phyloP scores from a whole-genome alignment of 2,888 invertebrate species.

The Allophyes oxyacanthae region DNA sequence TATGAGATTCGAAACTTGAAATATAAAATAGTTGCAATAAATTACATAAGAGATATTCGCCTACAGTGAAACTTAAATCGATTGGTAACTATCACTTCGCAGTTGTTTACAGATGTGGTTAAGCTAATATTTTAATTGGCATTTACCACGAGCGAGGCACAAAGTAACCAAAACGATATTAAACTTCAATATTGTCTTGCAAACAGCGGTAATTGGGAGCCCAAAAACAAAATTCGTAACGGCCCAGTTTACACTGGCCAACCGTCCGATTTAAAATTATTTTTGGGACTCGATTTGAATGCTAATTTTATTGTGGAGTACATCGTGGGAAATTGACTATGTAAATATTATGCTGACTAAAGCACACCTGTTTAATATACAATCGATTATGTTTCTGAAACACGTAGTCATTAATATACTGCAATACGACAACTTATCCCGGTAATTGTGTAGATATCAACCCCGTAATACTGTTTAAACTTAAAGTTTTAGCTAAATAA shows the following conservation, averaged over 20 bases:
- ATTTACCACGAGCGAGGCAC: slow-evolving; percentile 35
- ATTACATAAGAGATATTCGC: slow-evolving; percentile 4
- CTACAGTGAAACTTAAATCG: slow-evolving; percentile 15
- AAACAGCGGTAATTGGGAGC: slow-evolving; percentile 74
- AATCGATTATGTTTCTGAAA: slow-evolving; percentile 37
- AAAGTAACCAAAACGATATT: slow-evolving; percentile 66
- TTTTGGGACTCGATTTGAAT: slow-evolving; percentile 72
- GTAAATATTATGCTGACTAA: slow-evolving; percentile 56
- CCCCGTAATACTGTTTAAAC: slow-evolving; percentile 27
- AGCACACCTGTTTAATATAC: slow-evolving; percentile 50
- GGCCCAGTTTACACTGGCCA: slow-evolving; percentile 62
- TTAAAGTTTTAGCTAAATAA: too few species aligned
- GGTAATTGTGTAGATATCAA: slow-evolving; percentile 22
- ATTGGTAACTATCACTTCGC: slow-evolving; percentile 23
- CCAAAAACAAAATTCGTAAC: slow-evolving; percentile 65
- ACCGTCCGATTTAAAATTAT: slow-evolving; percentile 66
- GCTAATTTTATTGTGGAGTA: slow-evolving; percentile 73
- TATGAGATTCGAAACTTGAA: slow-evolving; percentile 20
- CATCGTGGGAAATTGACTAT: slow-evolving; percentile 65
- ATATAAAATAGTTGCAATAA: slow-evolving; percentile 18
- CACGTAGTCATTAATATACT: slow-evolving; percentile 5
- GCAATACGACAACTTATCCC: not conserved
- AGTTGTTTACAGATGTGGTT: slow-evolving; percentile 31
- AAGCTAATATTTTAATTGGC: slow-evolving; percentile 46
- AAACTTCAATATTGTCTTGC: slow-evolving; percentile 73